These are phyloP conservation scores for Serilophus lunatus DNA, from an alignment of 2,113 vertebrate genomes.

Conservation along the genomic window DNA sequence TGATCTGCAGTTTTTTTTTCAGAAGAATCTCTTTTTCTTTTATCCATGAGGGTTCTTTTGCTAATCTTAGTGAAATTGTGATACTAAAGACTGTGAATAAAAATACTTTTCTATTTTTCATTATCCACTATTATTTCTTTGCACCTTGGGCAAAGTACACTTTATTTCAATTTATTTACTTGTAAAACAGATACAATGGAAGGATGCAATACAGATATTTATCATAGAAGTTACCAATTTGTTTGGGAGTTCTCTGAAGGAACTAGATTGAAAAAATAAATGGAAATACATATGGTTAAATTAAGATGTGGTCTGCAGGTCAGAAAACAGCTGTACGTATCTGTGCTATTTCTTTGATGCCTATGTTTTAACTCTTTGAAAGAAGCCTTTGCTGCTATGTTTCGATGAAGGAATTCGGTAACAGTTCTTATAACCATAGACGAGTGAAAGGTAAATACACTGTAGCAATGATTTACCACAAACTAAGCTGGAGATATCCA, in stretches of 20 bases:
- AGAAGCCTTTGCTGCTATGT: not conserved
- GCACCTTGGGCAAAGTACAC: not conserved
- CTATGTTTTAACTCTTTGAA: not conserved
- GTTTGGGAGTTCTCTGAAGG: not conserved
- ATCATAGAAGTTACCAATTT: not conserved
- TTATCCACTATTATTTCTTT: not conserved
- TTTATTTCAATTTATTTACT: not conserved
- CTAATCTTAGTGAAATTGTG: not conserved
- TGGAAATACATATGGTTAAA: not conserved
- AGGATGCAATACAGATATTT: not conserved
- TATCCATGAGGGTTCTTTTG: not conserved
- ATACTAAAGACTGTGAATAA: not conserved
- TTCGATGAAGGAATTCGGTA: not conserved
- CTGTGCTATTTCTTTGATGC: not conserved
- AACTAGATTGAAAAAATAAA: not conserved
- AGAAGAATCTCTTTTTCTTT: not conserved
- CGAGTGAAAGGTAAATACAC: slow-evolving; percentile 43
- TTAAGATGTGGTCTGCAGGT: not conserved
- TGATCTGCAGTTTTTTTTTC: not conserved
- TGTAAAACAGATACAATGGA: not conserved
- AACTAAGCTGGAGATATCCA: slow-evolving; percentile 26
- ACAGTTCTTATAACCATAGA: slow-evolving; percentile 25
- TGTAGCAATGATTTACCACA: slow-evolving; percentile 5
- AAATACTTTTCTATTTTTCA: not conserved
- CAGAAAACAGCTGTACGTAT: not conserved